Evolutionary conservation across 2,113 vertebrate genomes (phyloP).

Genomic region (Corvus hawaiiensis): DNA sequence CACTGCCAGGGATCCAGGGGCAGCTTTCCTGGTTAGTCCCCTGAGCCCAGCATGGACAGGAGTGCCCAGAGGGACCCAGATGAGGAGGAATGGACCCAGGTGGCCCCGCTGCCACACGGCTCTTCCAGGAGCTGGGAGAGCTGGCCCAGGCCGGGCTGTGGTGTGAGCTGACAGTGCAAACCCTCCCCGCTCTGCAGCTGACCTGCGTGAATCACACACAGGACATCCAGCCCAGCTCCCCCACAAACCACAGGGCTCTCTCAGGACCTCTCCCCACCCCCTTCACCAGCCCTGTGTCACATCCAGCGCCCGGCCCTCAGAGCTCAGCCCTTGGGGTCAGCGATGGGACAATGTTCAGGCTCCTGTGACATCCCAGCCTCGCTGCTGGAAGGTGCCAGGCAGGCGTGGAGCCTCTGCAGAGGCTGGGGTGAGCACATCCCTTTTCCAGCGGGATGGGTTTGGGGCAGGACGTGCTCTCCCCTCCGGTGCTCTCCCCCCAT

Average conservation of each 20-base stretch:
- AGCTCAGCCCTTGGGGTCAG: neutral
- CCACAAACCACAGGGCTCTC: constrained; percentile 47
- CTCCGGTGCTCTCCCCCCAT: neutral
- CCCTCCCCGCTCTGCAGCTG: constrained; percentile 2
- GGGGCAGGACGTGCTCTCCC: neutral
- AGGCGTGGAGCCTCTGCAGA: neutral
- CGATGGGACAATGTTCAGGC: fast-evolving
- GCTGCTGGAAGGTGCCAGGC: neutral
- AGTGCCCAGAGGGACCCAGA: neutral
- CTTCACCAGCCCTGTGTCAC: neutral
- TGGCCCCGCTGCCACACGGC: fast-evolving
- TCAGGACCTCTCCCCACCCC: neutral
- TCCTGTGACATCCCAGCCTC: neutral
- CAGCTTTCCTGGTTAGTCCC: neutral
- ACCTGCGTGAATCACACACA: neutral
- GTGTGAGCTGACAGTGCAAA: neutral
- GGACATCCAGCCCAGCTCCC: constrained; percentile 27
- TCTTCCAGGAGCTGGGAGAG: neutral
- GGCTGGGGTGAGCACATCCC: neutral
- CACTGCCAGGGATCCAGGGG: neutral
- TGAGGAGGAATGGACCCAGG: no score
- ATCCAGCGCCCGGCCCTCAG: neutral
- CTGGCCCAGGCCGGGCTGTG: neutral
- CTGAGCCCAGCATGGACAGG: neutral
- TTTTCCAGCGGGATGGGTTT: neutral